Base-by-base conservation (phyloP, 2,888 invertebrate genomes). In the Tenthredo distinguenda region DNA sequence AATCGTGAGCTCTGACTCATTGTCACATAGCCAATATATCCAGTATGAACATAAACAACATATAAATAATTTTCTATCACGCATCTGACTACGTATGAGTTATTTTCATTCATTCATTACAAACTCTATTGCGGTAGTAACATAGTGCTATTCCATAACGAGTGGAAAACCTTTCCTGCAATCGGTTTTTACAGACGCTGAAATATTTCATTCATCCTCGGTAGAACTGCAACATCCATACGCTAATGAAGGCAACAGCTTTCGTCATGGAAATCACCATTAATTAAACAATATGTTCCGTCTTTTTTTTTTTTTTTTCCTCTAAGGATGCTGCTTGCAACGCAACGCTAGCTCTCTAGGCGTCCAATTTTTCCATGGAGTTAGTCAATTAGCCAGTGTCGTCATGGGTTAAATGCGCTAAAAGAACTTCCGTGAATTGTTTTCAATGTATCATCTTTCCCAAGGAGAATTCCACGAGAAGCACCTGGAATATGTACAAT, bases 321-420 rank as follows among this genome's bases (percentile, higher is more conserved):
- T 68, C 5, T 15, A 68, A 68, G 34, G 68, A 68, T 34, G 68
- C 68, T 34, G 68, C 31, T 12, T 18, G 68, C 68, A 10, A 68
- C 12, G 15, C 68, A 68, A 12, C 34, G 47, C 26, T 62, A 62
- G 31, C 12, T 72, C 43, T 72, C 9, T 40, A 72, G 40, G 10
- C 21, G 21, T 21, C 26, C 72, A 7, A 43, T 72, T 72, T 72
- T 72, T 72, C 72, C 72, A 72, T 40, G 21, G 21, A 72, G 15
- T 5, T 18, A 68, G 72, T 43, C 43, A 72, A 72, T 72, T 72
- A 37, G 37, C 43, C 40, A 21, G 21, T 72, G 72, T 40, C 72
- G 40, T 72, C 72, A 72, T 72, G 37, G 37, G 58, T 62, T 81
- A 58, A 77, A 31, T 34, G n/a, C 77, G 77, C 55, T 55, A 34